Base-by-base conservation (phyloP, 2,113 vertebrate species). In the Brachirus orientalis region DNA sequence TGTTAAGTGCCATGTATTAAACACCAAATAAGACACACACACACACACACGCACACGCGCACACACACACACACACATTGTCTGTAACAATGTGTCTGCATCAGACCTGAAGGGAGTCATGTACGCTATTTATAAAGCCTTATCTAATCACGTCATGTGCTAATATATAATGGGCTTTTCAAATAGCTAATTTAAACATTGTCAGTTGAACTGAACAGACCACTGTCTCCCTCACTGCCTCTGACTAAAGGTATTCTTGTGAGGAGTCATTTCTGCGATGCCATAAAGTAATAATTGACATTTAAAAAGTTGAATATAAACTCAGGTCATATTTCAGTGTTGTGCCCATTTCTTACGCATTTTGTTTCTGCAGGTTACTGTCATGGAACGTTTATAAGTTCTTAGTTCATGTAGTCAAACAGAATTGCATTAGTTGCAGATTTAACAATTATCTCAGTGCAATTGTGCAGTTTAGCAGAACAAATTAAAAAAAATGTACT, bases 141-240 rank as follows among this genome's bases (percentile, higher is more conserved):
- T 71, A 83, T 85, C 71, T 84, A 79, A 85, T 89, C 72, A 75
- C 36, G 85, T 84, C 74, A 73, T 71, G 77, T 69, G 74, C 72
- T 77, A 64, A 80, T 79, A 77, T 57, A 69, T 69, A 63, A 79
- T 36, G 58, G 35, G 37, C 48, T 73, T 77, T 56, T 61, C 45
- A 79, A 83, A 80, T 10, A 52, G 53, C 60, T 69, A 75, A 82
- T 76, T 79, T 69, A 78, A 86, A 84, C 64, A 68, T 45, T 22
- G 76, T 62, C 65, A 38, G 19, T 66, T 69, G 75, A 63, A 72
- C 56, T 63, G 33, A 38, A 9, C 69, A 77, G 57, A 46, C 41
- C 16, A 20, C 37, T 22, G 66, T 68, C 37, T 37, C 20, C 51
- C 65, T 35, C 57, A 3, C n/a, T 0, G 6, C 20, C 16, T 52